phyloP scores from a whole-genome alignment of 2,113 vertebrate species.

The Mastomys coucha region DNA sequence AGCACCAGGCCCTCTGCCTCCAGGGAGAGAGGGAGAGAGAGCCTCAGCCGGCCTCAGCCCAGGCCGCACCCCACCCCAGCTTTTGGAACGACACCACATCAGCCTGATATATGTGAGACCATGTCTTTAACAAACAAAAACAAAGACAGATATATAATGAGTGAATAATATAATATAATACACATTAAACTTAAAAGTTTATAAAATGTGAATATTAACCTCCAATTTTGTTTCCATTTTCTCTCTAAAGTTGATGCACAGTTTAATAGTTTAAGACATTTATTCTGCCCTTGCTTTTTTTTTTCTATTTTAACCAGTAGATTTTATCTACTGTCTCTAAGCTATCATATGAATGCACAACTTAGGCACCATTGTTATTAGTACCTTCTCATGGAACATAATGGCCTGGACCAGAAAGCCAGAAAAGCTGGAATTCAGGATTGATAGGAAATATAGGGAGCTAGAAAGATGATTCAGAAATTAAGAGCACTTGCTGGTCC shows the following conservation, averaged over 20 bases:
- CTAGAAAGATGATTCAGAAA: neutral
- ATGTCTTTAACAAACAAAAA: neutral
- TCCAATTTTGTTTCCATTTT: neutral
- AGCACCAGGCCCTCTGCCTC: no score
- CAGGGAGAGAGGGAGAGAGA: no score
- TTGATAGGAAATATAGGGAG: neutral
- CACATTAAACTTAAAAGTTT: neutral
- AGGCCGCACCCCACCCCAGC: no score
- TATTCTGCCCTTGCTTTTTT: neutral
- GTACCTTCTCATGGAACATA: neutral
- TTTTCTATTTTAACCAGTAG: neutral
- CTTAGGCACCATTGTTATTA: neutral
- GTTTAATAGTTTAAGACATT: conserved; percentile 32
- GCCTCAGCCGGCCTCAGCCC: no score
- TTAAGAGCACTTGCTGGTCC: neutral
- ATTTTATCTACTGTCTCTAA: neutral
- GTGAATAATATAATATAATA: neutral
- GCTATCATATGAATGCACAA: neutral
- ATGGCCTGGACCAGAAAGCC: neutral
- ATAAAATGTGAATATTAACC: neutral
- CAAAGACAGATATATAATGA: neutral
- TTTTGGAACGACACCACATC: no score
- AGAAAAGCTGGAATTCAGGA: neutral
- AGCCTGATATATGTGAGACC: neutral
- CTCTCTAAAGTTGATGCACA: neutral